A percentile compares a stretch with the other conserved stretches of the same genome.
These are phyloP conservation scores for Urophycis tenuis DNA, from an alignment of 2,797 vertebrate species.

Conservation along the genomic window DNA sequence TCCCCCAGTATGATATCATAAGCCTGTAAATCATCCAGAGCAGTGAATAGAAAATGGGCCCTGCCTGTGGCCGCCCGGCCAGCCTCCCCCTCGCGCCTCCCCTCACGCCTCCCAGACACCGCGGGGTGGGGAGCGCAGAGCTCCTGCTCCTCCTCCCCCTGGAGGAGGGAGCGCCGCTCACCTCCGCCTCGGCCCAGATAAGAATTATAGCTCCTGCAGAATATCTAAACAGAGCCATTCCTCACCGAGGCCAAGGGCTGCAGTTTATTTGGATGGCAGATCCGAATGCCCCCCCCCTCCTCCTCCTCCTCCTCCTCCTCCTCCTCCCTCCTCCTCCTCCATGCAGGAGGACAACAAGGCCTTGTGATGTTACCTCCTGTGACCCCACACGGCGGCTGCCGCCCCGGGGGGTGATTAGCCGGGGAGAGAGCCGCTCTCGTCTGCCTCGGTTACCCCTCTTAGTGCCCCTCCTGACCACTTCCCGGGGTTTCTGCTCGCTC, in stretches of 20 bases:
- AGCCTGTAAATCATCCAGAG: slow-evolving; percentile 50
- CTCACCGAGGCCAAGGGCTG: slow-evolving; percentile 27
- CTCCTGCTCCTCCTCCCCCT: slow-evolving; percentile 29
- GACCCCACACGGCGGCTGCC: slow-evolving; percentile 22
- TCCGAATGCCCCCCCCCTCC: not conserved
- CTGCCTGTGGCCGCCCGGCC: slow-evolving; percentile 37
- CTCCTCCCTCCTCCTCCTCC: not conserved
- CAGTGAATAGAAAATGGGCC: slow-evolving; percentile 43
- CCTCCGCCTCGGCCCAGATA: slow-evolving; percentile 36
- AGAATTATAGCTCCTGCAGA: slow-evolving; percentile 38
- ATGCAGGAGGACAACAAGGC: not conserved
- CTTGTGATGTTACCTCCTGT: slow-evolving; percentile 11
- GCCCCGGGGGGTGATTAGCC: slow-evolving; percentile 38
- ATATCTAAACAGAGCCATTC: slow-evolving; percentile 42
- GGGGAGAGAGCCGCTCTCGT: not conserved
- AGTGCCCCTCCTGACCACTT: not conserved
- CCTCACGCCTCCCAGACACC: not conserved
- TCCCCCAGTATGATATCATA: slow-evolving; percentile 32
- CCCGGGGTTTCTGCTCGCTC: not conserved
- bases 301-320: not conserved
- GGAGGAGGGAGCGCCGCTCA: slow-evolving; percentile 38
- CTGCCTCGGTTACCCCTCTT: no score
- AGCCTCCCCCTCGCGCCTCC: slow-evolving; percentile 10
- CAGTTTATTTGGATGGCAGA: slow-evolving; percentile 29
- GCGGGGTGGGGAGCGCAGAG: slow-evolving; percentile 33